Evolutionary conservation across 2,113 vertebrate genomes (phyloP).

Genomic region (Plecotus auritus): DNA sequence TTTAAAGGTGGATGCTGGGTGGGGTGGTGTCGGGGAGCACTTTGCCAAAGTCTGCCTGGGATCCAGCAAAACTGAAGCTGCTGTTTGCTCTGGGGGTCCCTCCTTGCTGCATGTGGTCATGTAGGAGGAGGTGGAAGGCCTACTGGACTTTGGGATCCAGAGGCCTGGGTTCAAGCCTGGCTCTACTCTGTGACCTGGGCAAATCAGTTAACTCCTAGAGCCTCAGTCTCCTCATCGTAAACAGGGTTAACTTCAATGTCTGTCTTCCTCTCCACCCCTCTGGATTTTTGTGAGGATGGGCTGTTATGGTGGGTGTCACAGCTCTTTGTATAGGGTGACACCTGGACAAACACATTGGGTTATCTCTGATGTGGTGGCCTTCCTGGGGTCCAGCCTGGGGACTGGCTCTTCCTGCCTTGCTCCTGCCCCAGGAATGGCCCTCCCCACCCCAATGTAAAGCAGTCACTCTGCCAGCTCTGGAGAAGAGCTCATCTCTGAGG

Average conservation of each 20-base stretch:
- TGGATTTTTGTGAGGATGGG: background rate
- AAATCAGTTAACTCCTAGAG: background rate
- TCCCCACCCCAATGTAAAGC: background rate
- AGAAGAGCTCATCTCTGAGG: slow-evolving; percentile 6
- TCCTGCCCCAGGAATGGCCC: background rate
- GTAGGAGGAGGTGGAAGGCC: background rate
- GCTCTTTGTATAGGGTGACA: background rate
- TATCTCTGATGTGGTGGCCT: background rate
- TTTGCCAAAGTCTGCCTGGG: background rate
- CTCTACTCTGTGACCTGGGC: background rate
- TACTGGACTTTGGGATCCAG: background rate
- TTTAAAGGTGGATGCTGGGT: background rate
- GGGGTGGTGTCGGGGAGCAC: background rate
- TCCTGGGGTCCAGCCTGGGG: background rate
- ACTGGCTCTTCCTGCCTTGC: background rate
- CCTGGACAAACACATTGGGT: background rate
- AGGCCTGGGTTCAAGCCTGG: background rate
- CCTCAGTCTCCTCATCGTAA: background rate
- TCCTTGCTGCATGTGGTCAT: background rate
- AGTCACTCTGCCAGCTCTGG: background rate
- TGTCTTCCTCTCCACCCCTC: no score
- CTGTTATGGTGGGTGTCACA: background rate
- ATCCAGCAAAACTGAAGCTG: background rate
- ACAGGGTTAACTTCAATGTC: background rate
- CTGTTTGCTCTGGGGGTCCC: background rate